Evolutionary conservation across 2,113 vertebrate genomes (phyloP), one percentile per base, ranked within the genome.

Genomic region (Phylloscopus trochilus): DNA sequence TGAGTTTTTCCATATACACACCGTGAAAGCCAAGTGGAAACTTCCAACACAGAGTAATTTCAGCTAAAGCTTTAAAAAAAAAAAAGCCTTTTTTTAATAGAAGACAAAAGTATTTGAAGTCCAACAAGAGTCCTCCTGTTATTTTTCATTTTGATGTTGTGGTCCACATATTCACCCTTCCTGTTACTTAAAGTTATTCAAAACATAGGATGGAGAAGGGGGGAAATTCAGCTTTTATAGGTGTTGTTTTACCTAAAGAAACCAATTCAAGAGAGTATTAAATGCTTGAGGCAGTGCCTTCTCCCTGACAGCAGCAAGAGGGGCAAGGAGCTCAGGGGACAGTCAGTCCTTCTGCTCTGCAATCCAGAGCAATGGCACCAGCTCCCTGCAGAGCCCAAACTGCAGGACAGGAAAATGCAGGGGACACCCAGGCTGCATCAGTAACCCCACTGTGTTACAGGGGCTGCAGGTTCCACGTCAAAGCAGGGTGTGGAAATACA

Each of bases 1-100:
- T 28, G 60, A 23, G 5, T 16, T 82, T 72, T 73, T 49, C 20
- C 4, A 35, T 26, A 44, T 7, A 26, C 4, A 30, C 8, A 55
- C 6, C 14, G 41, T 20, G 6, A 74, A 77, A 85, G 10, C 2
- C 47, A 86, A 82, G 24, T 0, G 0, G 16, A 30, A 68, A 51
- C 18, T 49, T 64, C 41, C 41, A 44, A 4, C 4, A 3, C 28
- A n/a, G 8, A 73, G 13, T 22, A 70, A 56, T 62, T 72, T 60
- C 27, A 55, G 33, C 27, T 35, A 72, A 52, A 67, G 23, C 30
- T 68, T 41, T 41, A 41, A 13, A 41, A 19, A 15, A 31, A 59
- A 59, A 62, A n/a, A n/a, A n/a, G n/a, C n/a, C n/a, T n/a, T 22
- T 39, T 24, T 9, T 31, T 2, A 16, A 35, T 7, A 6, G 4